Evolutionary conservation across 2,113 vertebrate genomes (phyloP).

Genomic region (Saimiri boliviensis): DNA sequence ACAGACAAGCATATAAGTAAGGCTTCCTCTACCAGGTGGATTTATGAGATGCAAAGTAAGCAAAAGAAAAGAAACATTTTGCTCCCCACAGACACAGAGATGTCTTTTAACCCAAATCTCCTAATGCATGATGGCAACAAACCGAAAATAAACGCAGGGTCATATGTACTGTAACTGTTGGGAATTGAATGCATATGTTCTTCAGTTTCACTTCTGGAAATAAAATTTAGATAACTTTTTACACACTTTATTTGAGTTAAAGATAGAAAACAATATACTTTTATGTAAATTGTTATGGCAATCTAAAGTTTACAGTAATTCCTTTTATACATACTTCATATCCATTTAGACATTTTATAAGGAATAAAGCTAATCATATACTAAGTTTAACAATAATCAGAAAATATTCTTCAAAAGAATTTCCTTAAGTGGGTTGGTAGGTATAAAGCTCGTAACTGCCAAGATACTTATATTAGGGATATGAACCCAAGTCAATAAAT

Average conservation of each 20-base stretch:
- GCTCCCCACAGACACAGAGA: not conserved
- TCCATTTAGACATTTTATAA: constrained; percentile 52
- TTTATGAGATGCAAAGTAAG: not conserved
- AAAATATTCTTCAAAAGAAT: constrained; percentile 67
- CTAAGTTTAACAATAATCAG: constrained; percentile 67
- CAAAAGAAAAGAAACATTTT: not conserved
- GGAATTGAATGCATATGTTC: not conserved
- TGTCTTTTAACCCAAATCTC: not conserved
- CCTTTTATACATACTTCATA: constrained; percentile 51
- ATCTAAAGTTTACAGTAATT: constrained; percentile 74
- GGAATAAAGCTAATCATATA: constrained; percentile 66
- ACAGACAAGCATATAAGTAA: not conserved
- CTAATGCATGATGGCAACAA: constrained; percentile 2
- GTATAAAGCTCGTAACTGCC: constrained; percentile 77
- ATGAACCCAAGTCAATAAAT: constrained; percentile 54
- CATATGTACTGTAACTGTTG: not conserved
- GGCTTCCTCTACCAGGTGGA: not conserved
- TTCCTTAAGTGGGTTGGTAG: not conserved
- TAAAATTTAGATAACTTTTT: constrained; percentile 61
- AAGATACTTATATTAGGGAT: constrained; percentile 72
- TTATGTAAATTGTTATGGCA: constrained; percentile 64
- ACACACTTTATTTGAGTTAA: constrained; percentile 80
- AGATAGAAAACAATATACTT: constrained; percentile 77
- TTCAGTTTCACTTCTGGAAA: constrained; percentile 56
- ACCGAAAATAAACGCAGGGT: constrained; percentile 26